Evolutionary conservation across 2,888 invertebrate species (phyloP), one percentile per base, ranked within the genome.

Genomic region (Caenorhabditis doughertyi): DNA sequence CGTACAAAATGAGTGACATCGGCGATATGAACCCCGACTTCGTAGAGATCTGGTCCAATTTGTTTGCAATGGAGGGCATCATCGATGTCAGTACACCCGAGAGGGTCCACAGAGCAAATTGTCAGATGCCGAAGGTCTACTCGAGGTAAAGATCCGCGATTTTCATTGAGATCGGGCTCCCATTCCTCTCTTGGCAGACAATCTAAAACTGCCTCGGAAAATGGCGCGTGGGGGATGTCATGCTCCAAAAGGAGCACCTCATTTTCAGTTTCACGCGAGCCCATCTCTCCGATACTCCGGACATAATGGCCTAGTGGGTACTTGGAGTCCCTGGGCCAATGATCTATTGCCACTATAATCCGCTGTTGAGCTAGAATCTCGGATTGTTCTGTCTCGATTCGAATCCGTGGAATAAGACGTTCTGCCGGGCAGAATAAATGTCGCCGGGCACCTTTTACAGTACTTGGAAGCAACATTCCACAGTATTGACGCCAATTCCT

Each of bases 61-160:
- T 94, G 93, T 53, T 72, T 94, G 89, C 97, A 97, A 93, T 99
- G 99, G 1, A 99, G 93, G 0, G 99, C 98, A 92, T 99, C 99
- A 92, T 99, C 99, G 84, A 99, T 98, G 92, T 99, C 99, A 0
- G 98, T 99, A 92, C 98, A 99, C 0, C 98, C 98, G 0, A 97
- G 97, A 2, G 98, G 98, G 94, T 98, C 88, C 1, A 90, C 91
- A 9, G 91, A 91, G 91, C 97, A 98, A 53, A 99, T 95, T 89
- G 95, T 94, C 3, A 97, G 92, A 71, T 95, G 94, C 13, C 98
- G 94, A 0, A 99, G 93, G 92, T 99, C 97, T 11, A 94, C 94
- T 25, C 98, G 94, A 88, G 86, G 86, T 0, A 64, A 27, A 8
- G 82, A 0, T 32, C 65, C 65, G 0, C 65, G 32, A 7, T 65